Conservation (phyloP, 2,113 vertebrate species). For the Heptranchias perlo region DNA sequence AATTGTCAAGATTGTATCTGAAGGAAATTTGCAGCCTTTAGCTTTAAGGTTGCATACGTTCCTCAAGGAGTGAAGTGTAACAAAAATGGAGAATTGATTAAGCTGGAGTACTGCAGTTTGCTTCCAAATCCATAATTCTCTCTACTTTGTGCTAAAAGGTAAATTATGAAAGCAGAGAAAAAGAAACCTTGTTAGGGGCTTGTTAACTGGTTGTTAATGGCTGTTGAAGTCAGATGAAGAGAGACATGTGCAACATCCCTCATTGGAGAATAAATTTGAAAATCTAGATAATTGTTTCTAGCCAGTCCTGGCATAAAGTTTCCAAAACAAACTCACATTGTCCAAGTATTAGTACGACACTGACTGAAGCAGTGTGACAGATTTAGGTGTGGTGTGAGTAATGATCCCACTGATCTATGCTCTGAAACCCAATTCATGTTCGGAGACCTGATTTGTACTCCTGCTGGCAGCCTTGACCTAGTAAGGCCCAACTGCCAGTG, state of each 20-base stretch:
- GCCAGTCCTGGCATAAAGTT: neutral
- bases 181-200: neutral
- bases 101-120: neutral
- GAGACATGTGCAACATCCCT: neutral
- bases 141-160: neutral
- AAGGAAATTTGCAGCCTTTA: neutral
- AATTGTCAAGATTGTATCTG: neutral
- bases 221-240: neutral
- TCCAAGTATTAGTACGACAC: neutral
- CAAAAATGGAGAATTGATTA: neutral
- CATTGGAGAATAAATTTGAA: neutral
- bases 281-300: neutral
- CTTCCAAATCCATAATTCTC: neutral
- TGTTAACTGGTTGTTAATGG: neutral
- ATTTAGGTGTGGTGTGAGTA: neutral
- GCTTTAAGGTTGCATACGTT: neutral
- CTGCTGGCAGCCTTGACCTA: neutral
- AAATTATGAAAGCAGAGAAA: neutral
- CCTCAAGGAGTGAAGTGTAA: neutral
- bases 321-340: neutral
- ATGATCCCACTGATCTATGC: neutral
- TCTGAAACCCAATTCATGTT: neutral
- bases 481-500: neutral
- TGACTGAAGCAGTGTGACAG: neutral
- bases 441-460: neutral